A percentile compares a stretch with the other conserved stretches of the same genome.
These are phyloP conservation scores for Magallana gigas DNA, from an alignment of 1,140 invertebrate species.

Conservation along the genomic window DNA sequence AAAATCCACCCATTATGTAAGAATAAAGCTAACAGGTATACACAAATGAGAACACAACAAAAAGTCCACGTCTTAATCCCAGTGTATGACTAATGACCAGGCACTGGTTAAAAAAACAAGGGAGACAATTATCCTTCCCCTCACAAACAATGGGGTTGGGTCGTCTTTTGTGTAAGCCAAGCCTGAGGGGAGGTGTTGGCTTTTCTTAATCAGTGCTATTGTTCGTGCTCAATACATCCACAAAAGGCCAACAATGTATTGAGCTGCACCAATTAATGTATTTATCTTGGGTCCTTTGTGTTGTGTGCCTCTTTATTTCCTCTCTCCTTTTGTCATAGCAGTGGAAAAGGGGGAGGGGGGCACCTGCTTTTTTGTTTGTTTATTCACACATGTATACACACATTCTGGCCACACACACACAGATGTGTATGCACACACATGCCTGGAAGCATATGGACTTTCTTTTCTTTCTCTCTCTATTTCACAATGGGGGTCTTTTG, in stretches of 20 bases:
- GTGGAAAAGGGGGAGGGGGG: neutral
- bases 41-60: neutral
- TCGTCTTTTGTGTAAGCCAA: neutral
- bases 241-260: neutral
- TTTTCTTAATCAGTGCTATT: neutral
- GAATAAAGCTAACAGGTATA: neutral
- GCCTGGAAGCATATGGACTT: neutral
- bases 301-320: neutral
- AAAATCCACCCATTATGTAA: neutral
- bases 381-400: neutral
- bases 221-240: neutral
- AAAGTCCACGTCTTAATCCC: too few species aligned
- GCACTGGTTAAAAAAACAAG: neutral
- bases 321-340: too few species aligned
- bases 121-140: neutral
- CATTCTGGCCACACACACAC: too few species aligned
- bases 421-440: neutral
- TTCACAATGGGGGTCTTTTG: neutral
- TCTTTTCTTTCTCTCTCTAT: neutral
- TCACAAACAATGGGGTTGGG: neutral
- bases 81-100: neutral
- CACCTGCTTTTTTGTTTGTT: neutral
- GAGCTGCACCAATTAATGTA: conserved; percentile 31
- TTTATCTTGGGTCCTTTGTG: neutral
- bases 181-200: neutral